A percentile compares a stretch with the other conserved stretches of the same genome.
Evolutionary conservation across 2,888 invertebrate species (phyloP).

Genomic region (Lithophane ornitopus): DNA sequence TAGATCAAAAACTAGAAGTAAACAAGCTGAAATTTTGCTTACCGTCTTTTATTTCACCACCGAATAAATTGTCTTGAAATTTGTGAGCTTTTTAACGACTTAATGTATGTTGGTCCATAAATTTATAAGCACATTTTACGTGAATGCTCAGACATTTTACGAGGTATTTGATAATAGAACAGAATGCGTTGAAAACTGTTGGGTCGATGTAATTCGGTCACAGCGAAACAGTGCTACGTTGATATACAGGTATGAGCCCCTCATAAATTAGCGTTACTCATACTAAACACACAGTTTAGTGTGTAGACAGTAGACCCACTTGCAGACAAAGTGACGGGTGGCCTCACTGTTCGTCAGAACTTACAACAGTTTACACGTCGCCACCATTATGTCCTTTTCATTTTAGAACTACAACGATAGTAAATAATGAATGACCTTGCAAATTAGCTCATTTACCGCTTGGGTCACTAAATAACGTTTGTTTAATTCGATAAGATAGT

Average conservation of each 20-base stretch:
- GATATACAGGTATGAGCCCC: conserved; percentile 63
- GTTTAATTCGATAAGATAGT: conserved; percentile 40
- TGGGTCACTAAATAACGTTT: conserved; percentile 33
- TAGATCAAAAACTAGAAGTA: conserved; percentile 45
- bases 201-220: conserved; percentile 73
- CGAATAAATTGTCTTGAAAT: conserved; percentile 76
- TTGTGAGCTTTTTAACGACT: conserved; percentile 82
- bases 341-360: conserved; percentile 8
- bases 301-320: conserved; percentile 19
- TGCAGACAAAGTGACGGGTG: conserved; percentile 33
- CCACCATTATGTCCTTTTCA: conserved; percentile 8
- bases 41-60: conserved; percentile 67
- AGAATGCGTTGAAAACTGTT: conserved; percentile 80
- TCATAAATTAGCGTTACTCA: conserved; percentile 49
- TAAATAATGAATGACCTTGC: conserved; percentile 43
- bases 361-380: conserved; percentile 2
- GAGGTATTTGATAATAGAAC: conserved; percentile 84
- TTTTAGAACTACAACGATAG: conserved; percentile 33
- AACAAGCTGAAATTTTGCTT: conserved; percentile 57
- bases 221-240: conserved; percentile 65
- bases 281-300: conserved; percentile 39
- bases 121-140: conserved; percentile 84
- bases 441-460: conserved; percentile 33
- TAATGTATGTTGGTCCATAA: conserved; percentile 80
- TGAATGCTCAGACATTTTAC: conserved; percentile 86